A percentile compares a stretch with the other conserved stretches of the same genome.
These are phyloP conservation scores for Sterrhoptilus dennistouni DNA, from an alignment of 2,113 vertebrate genomes.

Conservation along the genomic window DNA sequence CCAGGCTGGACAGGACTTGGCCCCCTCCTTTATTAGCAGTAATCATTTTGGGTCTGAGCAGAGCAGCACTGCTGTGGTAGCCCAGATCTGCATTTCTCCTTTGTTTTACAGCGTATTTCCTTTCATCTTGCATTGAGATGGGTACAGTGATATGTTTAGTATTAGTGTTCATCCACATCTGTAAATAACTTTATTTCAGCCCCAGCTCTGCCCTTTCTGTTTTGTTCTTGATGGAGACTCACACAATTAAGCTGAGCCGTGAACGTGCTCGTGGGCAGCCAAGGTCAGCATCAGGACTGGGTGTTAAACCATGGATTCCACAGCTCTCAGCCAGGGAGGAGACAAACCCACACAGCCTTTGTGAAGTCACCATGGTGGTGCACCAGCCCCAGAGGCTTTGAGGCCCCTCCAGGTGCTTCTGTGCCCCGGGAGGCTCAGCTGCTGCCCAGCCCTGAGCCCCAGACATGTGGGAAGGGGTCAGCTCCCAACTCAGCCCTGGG, in stretches of 20 bases:
- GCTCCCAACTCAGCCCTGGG: not conserved
- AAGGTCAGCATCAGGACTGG: not conserved
- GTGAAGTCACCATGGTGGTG: rapidly evolving
- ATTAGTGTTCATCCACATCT: not conserved
- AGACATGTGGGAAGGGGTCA: rapidly evolving
- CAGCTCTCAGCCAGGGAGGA: not conserved
- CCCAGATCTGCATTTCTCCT: not conserved
- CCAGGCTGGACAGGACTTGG: not conserved
- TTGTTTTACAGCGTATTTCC: not conserved
- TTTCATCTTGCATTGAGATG: constrained; percentile 22
- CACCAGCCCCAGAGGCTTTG: not conserved
- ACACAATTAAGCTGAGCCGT: not conserved
- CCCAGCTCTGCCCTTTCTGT: not conserved
- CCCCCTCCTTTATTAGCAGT: not conserved
- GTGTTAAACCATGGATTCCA: not conserved
- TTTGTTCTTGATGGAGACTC: not conserved
- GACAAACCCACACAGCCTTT: not conserved
- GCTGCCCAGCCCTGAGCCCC: not conserved
- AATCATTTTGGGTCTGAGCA: not conserved
- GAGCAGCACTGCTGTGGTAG: not conserved
- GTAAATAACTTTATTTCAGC: constrained; percentile 25
- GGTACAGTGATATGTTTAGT: not conserved
- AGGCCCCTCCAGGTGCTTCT: not conserved
- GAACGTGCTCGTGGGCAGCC: rapidly evolving
- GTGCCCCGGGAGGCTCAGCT: rapidly evolving